A percentile compares a stretch with the other conserved stretches of the same genome.
Evolutionary conservation across 2,888 invertebrate species (phyloP).

Genomic region (Dysmachus trigonus): DNA sequence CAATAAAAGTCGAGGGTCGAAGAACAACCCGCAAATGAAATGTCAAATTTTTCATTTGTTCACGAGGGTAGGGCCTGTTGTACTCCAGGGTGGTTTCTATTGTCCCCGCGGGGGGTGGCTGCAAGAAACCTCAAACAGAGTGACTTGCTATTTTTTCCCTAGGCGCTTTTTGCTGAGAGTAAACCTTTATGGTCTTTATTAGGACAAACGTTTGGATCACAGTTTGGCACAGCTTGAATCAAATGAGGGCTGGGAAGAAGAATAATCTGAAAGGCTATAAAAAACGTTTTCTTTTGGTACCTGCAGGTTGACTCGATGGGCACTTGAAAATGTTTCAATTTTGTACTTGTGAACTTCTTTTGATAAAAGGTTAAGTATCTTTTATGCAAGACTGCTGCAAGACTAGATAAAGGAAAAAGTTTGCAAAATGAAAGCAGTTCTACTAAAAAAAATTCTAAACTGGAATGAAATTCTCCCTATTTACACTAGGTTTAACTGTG

Average conservation of each 20-base stretch:
- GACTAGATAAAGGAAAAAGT: too few relatives aligned
- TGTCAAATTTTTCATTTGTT: conserved; percentile 30
- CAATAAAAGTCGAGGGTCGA: neutral
- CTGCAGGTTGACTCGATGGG: neutral
- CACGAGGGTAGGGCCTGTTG: neutral
- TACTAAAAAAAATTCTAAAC: too few relatives aligned
- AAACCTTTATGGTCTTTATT: conserved; percentile 8
- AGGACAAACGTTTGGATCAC: conserved; percentile 27
- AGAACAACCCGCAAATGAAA: conserved; percentile 35
- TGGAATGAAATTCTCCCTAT: too few relatives aligned
- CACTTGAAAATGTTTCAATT: neutral
- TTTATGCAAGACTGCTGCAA: neutral
- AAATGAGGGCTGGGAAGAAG: neutral
- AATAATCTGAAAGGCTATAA: neutral
- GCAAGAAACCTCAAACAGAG: conserved; percentile 6
- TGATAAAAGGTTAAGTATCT: neutral
- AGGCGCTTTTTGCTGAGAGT: neutral
- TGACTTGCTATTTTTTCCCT: conserved; percentile 9
- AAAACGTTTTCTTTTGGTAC: neutral
- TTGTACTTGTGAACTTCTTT: neutral
- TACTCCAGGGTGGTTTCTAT: conserved; percentile 27
- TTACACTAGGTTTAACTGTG: too few relatives aligned
- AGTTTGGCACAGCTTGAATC: conserved; percentile 34
- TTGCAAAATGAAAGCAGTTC: too few relatives aligned
- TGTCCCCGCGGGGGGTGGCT: conserved; percentile 7